phyloP scores from a whole-genome alignment of 1,140 invertebrate species.

The Eurytemora carolleeae region DNA sequence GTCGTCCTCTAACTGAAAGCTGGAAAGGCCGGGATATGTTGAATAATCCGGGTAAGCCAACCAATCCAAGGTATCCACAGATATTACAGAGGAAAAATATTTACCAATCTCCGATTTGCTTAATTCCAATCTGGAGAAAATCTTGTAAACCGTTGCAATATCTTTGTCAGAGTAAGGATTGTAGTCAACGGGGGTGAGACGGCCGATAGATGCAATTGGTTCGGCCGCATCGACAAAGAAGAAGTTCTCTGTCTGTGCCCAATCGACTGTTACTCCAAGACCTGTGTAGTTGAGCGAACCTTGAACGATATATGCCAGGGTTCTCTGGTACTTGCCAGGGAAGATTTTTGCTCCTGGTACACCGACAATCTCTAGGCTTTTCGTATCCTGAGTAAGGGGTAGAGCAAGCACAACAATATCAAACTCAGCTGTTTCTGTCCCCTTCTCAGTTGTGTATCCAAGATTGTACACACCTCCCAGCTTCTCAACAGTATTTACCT shows the following conservation, averaged over 20 bases:
- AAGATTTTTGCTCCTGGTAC: constrained; percentile 10
- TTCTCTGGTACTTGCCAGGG: neutral
- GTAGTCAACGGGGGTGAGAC: constrained; percentile 21
- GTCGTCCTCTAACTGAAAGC: constrained; percentile 24
- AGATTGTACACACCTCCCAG: neutral
- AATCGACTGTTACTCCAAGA: neutral
- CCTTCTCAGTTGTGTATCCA: neutral
- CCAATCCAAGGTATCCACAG: constrained; percentile 24
- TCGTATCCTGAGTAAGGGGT: constrained; percentile 22
- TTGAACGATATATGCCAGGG: constrained; percentile 5
- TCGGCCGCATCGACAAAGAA: neutral
- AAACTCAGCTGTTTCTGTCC: constrained; percentile 19
- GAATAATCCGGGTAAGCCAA: constrained; percentile 28
- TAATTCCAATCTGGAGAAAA: constrained; percentile 23
- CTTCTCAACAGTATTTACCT: constrained; percentile 19
- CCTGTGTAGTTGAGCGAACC: neutral
- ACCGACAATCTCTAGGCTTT: constrained; percentile 21
- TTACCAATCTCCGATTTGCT: constrained; percentile 21
- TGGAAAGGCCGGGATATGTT: constrained; percentile 19
- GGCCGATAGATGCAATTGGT: constrained; percentile 8
- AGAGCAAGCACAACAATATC: constrained; percentile 27
- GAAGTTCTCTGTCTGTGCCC: too few relatives aligned
- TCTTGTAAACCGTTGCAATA: constrained; percentile 22
- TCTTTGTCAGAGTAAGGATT: neutral
- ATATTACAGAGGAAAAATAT: constrained; percentile 22